Conservation (phyloP, 2,888 invertebrate species). For the Himalopsyche anomala region DNA sequence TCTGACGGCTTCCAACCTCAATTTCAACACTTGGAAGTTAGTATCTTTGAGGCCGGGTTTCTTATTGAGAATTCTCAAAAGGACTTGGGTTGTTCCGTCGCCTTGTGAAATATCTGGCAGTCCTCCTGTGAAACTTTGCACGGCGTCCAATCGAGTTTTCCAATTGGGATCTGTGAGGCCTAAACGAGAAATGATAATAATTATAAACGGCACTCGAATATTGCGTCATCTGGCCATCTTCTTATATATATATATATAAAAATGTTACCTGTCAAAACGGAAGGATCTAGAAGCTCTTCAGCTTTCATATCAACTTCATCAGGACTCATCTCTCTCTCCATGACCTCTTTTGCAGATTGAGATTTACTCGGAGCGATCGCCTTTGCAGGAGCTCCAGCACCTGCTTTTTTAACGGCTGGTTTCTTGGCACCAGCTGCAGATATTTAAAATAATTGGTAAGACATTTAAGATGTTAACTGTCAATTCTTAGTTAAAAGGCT, state of each 20-base stretch:
- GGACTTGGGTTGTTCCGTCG: conserved; percentile 84
- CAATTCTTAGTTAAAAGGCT: background rate
- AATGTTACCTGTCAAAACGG: conserved; percentile 74
- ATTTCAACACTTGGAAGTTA: conserved; percentile 93
- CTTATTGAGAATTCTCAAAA: conserved; percentile 84
- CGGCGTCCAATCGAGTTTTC: conserved; percentile 88
- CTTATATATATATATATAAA: too few relatives aligned
- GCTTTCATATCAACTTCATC: conserved; percentile 89
- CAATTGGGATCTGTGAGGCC: conserved; percentile 89
- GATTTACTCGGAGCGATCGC: conserved; percentile 70
- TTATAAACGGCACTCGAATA: too few relatives aligned
- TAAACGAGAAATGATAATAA: conserved; percentile 67
- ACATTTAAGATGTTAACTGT: background rate
- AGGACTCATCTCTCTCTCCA: conserved; percentile 82
- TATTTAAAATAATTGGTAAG: too few relatives aligned
- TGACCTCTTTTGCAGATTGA: conserved; percentile 72
- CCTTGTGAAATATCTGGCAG: conserved; percentile 80
- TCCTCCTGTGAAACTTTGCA: conserved; percentile 82
- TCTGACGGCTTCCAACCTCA: conserved; percentile 87
- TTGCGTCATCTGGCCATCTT: too few relatives aligned
- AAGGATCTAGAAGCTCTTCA: conserved; percentile 80
- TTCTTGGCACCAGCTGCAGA: conserved; percentile 68
- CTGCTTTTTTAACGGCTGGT: conserved; percentile 68
- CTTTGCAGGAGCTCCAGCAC: conserved; percentile 67
- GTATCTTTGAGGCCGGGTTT: conserved; percentile 94